phyloP scores from a whole-genome alignment of 1,140 invertebrate genomes.

The Euglossa dilemma region DNA sequence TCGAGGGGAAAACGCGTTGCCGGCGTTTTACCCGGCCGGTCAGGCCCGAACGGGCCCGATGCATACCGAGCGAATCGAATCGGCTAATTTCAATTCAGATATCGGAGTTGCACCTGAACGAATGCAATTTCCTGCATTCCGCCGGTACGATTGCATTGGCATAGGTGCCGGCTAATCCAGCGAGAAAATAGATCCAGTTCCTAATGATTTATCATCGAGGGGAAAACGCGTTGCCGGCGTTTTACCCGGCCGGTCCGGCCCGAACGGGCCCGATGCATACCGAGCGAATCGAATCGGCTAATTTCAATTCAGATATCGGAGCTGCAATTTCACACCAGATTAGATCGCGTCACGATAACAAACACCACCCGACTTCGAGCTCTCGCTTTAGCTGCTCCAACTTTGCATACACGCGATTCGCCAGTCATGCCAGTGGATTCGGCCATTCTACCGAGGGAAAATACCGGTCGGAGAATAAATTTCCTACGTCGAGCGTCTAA shows the following conservation, averaged over 20 bases:
- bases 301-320: background rate
- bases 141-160: background rate
- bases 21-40: background rate
- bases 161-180: background rate
- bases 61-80: background rate
- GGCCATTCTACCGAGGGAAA: background rate
- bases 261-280: background rate
- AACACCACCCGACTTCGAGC: conserved; percentile 22
- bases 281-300: background rate
- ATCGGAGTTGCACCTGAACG: background rate
- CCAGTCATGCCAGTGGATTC: conserved; percentile 26
- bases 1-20: background rate
- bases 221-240: background rate
- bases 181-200: background rate
- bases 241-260: background rate
- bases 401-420: conserved; percentile 48
- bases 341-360: conserved; percentile 44
- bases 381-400: conserved; percentile 46
- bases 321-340: conserved; percentile 31
- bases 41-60: too few relatives aligned
- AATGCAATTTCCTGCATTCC: background rate
- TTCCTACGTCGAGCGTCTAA: too few relatives aligned
- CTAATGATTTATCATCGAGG: background rate
- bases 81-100: background rate
- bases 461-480: too few relatives aligned